Percentiles rank a stretch among this genome's conserved stretches.
phyloP scores from a whole-genome alignment of 2,113 vertebrate species.

The Eclectus roratus region DNA sequence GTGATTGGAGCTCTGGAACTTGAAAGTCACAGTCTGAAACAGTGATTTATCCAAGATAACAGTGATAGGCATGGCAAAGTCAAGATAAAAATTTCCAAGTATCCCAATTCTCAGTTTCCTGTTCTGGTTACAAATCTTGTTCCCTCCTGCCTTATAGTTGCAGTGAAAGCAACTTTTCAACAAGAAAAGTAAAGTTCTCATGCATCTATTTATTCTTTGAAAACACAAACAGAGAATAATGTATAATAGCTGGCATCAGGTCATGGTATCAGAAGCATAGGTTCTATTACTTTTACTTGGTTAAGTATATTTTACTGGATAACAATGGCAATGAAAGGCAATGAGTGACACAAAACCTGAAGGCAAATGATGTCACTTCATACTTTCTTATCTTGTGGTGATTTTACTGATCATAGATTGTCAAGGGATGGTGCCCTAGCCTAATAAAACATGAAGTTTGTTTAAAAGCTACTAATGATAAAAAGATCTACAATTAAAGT shows the following conservation, averaged over 20 bases:
- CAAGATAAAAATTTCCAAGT: background rate
- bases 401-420: background rate
- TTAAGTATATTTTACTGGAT: background rate
- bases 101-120: background rate
- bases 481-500: background rate
- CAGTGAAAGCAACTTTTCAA: background rate
- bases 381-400: background rate
- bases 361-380: background rate
- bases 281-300: background rate
- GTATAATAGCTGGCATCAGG: background rate
- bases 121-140: background rate
- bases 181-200: background rate
- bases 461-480: background rate
- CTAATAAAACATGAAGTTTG: background rate
- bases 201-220: background rate
- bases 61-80: background rate
- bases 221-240: background rate
- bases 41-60: background rate
- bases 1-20: background rate
- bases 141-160: background rate
- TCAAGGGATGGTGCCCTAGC: background rate
- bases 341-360: background rate
- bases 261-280: background rate
- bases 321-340: background rate
- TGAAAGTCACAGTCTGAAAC: background rate